Percentiles rank a stretch among this genome's conserved stretches.
Evolutionary conservation across 2,888 invertebrate species (phyloP).

Genomic region (Falcaria lacertinaria): DNA sequence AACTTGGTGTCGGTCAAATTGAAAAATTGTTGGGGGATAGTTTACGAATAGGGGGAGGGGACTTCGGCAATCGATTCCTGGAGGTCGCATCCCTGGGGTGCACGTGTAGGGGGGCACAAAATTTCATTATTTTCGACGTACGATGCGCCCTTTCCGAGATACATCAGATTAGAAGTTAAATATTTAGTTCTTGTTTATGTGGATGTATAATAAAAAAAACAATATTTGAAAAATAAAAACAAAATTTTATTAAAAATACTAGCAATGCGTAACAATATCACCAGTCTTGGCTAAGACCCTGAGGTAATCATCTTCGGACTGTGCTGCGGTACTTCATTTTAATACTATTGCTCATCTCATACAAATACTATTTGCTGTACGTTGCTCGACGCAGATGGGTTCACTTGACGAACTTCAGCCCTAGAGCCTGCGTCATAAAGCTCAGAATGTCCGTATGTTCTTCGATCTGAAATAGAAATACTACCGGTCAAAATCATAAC

Average conservation of each 20-base stretch:
- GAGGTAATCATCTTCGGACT: slow-evolving; percentile 67
- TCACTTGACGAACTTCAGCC: slow-evolving; percentile 79
- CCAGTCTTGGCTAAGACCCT: slow-evolving; percentile 55
- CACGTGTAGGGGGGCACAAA: too few relatives aligned
- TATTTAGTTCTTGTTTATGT: slow-evolving; percentile 24
- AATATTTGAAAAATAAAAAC: slow-evolving; percentile 60
- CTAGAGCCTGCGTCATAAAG: slow-evolving; percentile 87
- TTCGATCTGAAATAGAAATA: slow-evolving; percentile 86
- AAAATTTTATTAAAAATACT: slow-evolving; percentile 68
- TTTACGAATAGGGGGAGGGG: too few relatives aligned
- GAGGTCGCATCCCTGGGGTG: too few relatives aligned
- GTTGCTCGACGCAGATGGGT: slow-evolving; percentile 28
- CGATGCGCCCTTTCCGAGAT: too few relatives aligned
- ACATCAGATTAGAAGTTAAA: slow-evolving; percentile 56
- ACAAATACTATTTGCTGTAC: slow-evolving; percentile 29
- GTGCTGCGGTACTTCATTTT: slow-evolving; percentile 57
- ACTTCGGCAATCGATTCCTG: too few relatives aligned
- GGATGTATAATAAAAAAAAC: slow-evolving; percentile 6
- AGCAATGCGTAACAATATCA: slow-evolving; percentile 76
- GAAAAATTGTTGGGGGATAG: too few relatives aligned
- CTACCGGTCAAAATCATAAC: too few relatives aligned
- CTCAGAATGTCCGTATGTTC: slow-evolving; percentile 94
- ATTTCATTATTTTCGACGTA: too few relatives aligned
- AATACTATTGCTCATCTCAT: slow-evolving; percentile 50
- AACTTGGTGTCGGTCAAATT: too few relatives aligned